A percentile compares a stretch with the other conserved stretches of the same genome.
Conservation (phyloP, 2,113 vertebrate species). For the Vulpes ferrilata region DNA sequence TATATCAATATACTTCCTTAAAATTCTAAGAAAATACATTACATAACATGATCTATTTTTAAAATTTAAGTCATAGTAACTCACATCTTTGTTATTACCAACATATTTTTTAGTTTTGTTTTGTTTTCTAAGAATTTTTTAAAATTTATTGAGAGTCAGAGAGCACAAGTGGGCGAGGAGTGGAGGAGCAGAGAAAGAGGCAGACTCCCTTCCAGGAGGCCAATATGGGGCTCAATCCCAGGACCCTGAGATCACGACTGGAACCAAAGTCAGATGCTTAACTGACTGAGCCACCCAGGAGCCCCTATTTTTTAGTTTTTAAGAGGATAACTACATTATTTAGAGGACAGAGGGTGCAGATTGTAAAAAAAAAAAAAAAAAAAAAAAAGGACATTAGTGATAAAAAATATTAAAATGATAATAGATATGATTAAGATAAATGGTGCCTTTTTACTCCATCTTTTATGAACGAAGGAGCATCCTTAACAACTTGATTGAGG, state of each 20-base stretch:
- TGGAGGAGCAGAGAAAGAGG: background rate
- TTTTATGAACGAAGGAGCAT: background rate
- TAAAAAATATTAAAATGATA: constrained; percentile 22
- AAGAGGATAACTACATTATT: constrained; percentile 47
- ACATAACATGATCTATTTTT: background rate
- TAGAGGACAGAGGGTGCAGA: background rate
- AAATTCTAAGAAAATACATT: background rate
- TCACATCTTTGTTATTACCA: background rate
- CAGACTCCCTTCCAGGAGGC: background rate
- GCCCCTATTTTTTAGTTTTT: background rate
- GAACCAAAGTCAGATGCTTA: background rate
- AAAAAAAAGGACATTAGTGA: background rate
- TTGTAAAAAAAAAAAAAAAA: background rate
- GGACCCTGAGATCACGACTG: background rate
- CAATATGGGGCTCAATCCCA: background rate
- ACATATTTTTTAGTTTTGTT: background rate
- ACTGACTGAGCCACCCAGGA: background rate
- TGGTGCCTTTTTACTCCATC: background rate
- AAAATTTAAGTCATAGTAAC: background rate
- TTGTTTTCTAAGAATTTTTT: background rate
- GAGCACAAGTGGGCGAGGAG: background rate
- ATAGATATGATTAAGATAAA: background rate
- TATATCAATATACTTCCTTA: background rate
- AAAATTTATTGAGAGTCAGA: background rate
- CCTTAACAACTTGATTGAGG: background rate